phyloP scores from a whole-genome alignment of 2,797 vertebrate species.

The Adelosebastes latens region DNA sequence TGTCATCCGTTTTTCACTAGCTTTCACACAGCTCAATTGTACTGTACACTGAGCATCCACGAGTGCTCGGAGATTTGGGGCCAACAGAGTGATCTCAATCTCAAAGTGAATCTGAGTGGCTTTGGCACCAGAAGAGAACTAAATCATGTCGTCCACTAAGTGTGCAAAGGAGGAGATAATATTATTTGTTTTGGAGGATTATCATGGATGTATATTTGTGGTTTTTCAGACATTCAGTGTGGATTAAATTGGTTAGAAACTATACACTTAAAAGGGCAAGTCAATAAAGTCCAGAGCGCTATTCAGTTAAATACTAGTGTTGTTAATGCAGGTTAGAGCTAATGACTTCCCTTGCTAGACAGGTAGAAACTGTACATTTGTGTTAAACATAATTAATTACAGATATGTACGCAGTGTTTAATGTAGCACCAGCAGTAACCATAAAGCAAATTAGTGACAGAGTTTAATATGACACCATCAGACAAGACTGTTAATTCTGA shows the following conservation, averaged over 20 bases:
- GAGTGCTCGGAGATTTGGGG: constrained; percentile 35
- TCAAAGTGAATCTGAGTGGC: constrained; percentile 12
- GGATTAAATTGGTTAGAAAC: not conserved
- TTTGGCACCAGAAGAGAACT: constrained; percentile 16
- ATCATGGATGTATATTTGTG: not conserved
- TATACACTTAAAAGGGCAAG: not conserved
- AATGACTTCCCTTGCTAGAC: not conserved
- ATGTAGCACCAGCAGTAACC: not conserved
- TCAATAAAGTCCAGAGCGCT: not conserved
- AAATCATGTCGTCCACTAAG: not conserved
- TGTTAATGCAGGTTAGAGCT: not conserved
- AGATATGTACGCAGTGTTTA: not conserved
- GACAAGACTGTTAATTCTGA: not conserved
- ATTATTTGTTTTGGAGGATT: not conserved
- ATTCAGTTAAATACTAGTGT: not conserved
- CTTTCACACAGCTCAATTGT: constrained; percentile 64
- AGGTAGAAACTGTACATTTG: not conserved
- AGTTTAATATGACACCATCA: not conserved
- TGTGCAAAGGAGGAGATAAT: not conserved
- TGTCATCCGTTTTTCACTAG: constrained; percentile 61
- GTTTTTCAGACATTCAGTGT: not conserved
- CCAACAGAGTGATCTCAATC: constrained; percentile 26
- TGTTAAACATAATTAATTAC: not conserved
- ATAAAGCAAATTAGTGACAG: not conserved
- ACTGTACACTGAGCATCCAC: constrained; percentile 35